Conservation (phyloP, 2,797 vertebrate species). For the Rhinogobio ventralis region DNA sequence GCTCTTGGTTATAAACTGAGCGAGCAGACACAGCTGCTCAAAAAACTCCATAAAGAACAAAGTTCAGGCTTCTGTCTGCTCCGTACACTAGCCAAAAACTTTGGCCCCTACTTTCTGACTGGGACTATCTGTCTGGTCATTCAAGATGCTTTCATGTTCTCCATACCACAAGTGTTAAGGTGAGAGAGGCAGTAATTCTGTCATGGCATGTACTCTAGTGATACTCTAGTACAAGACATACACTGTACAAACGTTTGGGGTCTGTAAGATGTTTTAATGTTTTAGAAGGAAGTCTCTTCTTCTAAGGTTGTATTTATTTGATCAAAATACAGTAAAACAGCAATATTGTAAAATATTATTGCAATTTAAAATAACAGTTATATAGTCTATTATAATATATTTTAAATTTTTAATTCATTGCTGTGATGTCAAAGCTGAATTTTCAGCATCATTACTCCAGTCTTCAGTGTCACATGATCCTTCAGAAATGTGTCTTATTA, state of each 20-base stretch:
- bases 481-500: neutral
- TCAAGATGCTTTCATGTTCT: constrained; percentile 84
- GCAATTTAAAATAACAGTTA: neutral
- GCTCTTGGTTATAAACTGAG: constrained; percentile 49
- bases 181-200: constrained; percentile 58
- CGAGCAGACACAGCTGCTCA: constrained; percentile 73
- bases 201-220: neutral
- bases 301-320: neutral
- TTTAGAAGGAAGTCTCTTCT: neutral
- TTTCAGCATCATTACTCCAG: neutral
- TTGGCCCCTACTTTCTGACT: constrained; percentile 79
- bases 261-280: neutral
- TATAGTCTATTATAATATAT: neutral
- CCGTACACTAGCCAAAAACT: constrained; percentile 74
- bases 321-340: neutral
- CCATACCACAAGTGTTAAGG: constrained; percentile 85
- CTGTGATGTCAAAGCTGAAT: too few relatives aligned
- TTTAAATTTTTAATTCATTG: too few relatives aligned
- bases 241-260: neutral
- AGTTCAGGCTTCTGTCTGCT: constrained; percentile 69
- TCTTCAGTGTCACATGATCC: neutral
- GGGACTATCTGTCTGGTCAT: constrained; percentile 78
- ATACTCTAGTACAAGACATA: neutral
- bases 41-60: constrained; percentile 63
- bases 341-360: neutral